A percentile compares a stretch with the other conserved stretches of the same genome.
Evolutionary conservation across 2,888 invertebrate species (phyloP).

Genomic region (Pomacea canaliculata): DNA sequence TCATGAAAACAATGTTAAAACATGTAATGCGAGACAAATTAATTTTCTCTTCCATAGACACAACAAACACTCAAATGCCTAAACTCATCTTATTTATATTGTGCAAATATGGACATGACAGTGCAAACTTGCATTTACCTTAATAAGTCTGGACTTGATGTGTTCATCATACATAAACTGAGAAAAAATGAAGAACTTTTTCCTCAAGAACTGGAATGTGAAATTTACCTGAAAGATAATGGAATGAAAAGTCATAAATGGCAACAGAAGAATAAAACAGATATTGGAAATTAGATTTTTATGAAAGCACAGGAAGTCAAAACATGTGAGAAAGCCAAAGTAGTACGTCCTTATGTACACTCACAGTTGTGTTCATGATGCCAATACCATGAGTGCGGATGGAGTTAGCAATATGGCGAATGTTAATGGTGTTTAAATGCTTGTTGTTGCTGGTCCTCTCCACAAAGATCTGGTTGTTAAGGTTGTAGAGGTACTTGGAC

Average conservation of each 20-base stretch:
- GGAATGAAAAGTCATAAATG: background rate
- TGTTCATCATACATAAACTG: slow-evolving; percentile 98
- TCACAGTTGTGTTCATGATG: slow-evolving; percentile 92
- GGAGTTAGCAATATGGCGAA: slow-evolving; percentile 95
- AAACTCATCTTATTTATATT: no score
- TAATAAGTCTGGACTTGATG: slow-evolving; percentile 92
- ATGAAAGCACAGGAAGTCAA: no score
- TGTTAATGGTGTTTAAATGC: slow-evolving; percentile 93
- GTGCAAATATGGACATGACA: no score
- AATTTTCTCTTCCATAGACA: no score
- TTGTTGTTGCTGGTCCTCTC: slow-evolving; percentile 92
- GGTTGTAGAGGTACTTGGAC: slow-evolving; percentile 91
- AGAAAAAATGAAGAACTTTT: slow-evolving; percentile 93
- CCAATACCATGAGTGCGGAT: slow-evolving; percentile 96
- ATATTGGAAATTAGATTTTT: no score
- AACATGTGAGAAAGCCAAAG: background rate
- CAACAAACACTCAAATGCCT: no score
- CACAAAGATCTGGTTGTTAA: slow-evolving; percentile 96
- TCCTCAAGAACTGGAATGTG: slow-evolving; percentile 85
- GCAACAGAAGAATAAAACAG: no score
- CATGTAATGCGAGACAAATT: no score
- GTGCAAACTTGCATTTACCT: slow-evolving; percentile 68
- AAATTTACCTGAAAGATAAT: slow-evolving; percentile 69
- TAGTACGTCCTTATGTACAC: slow-evolving; percentile 35
- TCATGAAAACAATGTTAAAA: no score